Base-by-base conservation (phyloP, 1,140 invertebrate genomes). In the Nilaparvata lugens region DNA sequence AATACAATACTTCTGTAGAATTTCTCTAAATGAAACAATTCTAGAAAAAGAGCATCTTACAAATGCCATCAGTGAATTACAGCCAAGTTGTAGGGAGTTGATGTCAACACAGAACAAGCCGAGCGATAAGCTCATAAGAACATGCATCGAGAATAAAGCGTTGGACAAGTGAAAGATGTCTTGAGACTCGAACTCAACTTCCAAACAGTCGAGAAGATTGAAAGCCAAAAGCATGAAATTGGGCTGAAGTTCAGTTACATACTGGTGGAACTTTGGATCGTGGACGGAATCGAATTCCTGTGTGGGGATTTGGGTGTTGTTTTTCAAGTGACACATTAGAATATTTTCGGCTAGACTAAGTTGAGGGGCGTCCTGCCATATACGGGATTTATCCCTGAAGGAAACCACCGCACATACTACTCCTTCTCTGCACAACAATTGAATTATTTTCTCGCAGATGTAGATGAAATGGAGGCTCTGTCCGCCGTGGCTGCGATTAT, bases 381-480 rank as follows among this genome's bases (percentile, higher is more conserved):
- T 5, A 25, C 40, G 4, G 13, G 18, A 52, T 25, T 40, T 28
- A 16, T 31, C 35, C 14, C 45, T 23, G 23, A 58, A 54, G 25
- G 25, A 54, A 16, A 54, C 16, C 6, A 54, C 28, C 14, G 9
- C 52, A 24, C 52, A 58, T 0, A 18, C 21, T 14, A 45, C 56
- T 42, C 42, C 48, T 52, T 54, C 59, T 31, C 51, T 31, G n/a
- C 42, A 6, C 24, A 62, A 59, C 13, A 58, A 40, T 25, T 54
- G 24, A 28, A 62, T 52, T 11, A 45, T 28, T 18, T 52, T 40
- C 53, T 62, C 61, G 54, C 56, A 58, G 4, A 62, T 28, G 40
- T 62, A 62, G 28, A 60, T 56, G 2, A 59, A 58, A 40, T 62
- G 61, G 3, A 62, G 23, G 16, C 43, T 2, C 52, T 62, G 61